A percentile compares a stretch with the other conserved stretches of the same genome.
phyloP scores from a whole-genome alignment of 2,797 vertebrate genomes.

The Lemur catta region DNA sequence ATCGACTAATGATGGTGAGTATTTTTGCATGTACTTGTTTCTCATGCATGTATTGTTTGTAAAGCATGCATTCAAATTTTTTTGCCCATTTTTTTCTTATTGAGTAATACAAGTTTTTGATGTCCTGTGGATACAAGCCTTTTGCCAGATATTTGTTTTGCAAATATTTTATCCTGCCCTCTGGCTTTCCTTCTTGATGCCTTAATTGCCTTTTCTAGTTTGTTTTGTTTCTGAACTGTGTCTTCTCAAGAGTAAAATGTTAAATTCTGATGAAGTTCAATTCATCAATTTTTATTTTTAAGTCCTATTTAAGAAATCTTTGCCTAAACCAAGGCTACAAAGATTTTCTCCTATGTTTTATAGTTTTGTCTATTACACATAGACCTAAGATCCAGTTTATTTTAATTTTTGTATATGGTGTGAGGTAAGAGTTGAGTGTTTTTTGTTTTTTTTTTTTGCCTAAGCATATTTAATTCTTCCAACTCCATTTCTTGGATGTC shows the following conservation, averaged over 20 bases:
- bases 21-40: neutral
- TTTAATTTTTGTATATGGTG: neutral
- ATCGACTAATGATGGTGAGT: neutral
- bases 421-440: neutral
- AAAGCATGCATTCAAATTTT: neutral
- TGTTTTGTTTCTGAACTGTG: neutral
- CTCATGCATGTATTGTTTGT: neutral
- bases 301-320: neutral
- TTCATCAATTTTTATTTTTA: neutral
- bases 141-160: neutral
- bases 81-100: neutral
- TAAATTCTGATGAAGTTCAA: neutral
- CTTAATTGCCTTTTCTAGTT: neutral
- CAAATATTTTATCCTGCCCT: neutral
- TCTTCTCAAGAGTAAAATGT: neutral
- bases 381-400: neutral
- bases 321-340: neutral
- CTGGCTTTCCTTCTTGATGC: neutral
- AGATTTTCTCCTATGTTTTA: neutral
- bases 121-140: neutral
- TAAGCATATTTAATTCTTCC: neutral
- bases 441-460: neutral
- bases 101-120: neutral
- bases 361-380: neutral
- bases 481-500: neutral